Evolutionary conservation across 2,797 vertebrate species (phyloP).

Genomic region (Sebastes oblongus): DNA sequence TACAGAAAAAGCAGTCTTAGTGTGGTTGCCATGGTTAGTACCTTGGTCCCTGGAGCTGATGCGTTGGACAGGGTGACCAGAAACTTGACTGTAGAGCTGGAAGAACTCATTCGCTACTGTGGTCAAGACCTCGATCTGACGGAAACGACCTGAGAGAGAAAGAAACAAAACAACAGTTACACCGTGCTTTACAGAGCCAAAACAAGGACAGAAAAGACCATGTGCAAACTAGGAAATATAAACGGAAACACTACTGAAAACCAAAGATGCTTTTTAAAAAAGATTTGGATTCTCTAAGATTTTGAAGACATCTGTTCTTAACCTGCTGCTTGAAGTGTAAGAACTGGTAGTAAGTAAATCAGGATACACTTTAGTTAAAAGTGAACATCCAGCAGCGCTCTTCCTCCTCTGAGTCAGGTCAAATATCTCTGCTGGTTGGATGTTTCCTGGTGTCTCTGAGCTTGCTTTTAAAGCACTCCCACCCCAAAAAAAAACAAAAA

Average conservation of each 20-base stretch:
- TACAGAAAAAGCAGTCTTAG: background rate
- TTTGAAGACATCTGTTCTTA: background rate
- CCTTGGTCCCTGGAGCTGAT: slow-evolving; percentile 84
- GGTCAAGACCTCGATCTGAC: slow-evolving; percentile 97
- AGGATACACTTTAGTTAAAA: background rate
- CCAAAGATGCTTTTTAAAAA: background rate
- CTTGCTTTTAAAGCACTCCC: background rate
- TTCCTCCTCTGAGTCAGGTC: background rate
- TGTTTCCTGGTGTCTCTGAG: slow-evolving; percentile 1
- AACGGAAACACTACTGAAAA: background rate
- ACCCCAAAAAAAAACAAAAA: background rate
- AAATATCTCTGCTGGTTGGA: background rate
- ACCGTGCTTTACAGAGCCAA: background rate
- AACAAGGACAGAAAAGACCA: background rate
- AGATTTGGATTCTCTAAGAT: background rate
- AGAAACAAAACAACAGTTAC: background rate
- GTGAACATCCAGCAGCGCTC: slow-evolving; percentile 2
- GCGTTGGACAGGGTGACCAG: slow-evolving; percentile 89
- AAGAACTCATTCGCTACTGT: slow-evolving; percentile 97
- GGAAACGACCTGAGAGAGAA: slow-evolving; percentile 89
- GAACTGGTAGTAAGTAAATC: background rate
- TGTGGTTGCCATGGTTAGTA: slow-evolving; percentile 20
- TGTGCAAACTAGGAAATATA: background rate
- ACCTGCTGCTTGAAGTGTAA: background rate
- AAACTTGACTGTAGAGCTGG: slow-evolving; percentile 96